A percentile compares a stretch with the other conserved stretches of the same genome.
Evolutionary conservation across 2,797 vertebrate species (phyloP).

Genomic region (Channallabes apus): DNA sequence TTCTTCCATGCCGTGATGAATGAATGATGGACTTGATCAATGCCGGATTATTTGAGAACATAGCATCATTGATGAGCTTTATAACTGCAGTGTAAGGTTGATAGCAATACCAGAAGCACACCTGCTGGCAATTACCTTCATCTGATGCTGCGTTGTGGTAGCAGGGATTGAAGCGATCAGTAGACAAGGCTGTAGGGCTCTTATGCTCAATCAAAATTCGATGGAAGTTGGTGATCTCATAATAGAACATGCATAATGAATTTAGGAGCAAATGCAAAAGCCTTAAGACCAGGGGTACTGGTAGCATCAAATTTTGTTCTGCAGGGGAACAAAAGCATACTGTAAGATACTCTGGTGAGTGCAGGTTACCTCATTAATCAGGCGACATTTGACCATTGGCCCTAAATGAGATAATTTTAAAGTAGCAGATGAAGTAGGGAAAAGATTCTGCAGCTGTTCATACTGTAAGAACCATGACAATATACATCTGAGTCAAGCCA

Average conservation of each 20-base stretch:
- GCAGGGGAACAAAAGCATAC: background rate
- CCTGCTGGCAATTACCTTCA: background rate
- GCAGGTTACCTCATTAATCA: background rate
- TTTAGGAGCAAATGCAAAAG: background rate
- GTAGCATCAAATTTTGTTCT: background rate
- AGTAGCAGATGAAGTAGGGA: background rate
- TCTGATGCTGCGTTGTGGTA: background rate
- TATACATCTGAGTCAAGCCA: background rate
- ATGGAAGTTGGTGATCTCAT: background rate
- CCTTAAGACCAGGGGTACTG: background rate
- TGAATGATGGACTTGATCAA: background rate
- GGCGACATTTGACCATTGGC: background rate
- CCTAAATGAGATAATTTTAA: background rate
- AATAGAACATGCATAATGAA: background rate
- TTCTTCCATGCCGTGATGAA: background rate
- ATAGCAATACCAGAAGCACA: background rate
- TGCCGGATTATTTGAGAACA: background rate
- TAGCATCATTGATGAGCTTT: background rate
- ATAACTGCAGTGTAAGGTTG: background rate
- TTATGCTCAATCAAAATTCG: background rate
- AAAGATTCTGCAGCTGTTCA: background rate
- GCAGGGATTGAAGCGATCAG: background rate
- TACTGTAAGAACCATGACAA: background rate
- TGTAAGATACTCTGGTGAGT: slow-evolving; percentile 1
- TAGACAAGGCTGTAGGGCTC: background rate